A percentile compares a stretch with the other conserved stretches of the same genome.
Evolutionary conservation across 2,113 vertebrate genomes (phyloP).

Genomic region (Patagioenas fasciata): DNA sequence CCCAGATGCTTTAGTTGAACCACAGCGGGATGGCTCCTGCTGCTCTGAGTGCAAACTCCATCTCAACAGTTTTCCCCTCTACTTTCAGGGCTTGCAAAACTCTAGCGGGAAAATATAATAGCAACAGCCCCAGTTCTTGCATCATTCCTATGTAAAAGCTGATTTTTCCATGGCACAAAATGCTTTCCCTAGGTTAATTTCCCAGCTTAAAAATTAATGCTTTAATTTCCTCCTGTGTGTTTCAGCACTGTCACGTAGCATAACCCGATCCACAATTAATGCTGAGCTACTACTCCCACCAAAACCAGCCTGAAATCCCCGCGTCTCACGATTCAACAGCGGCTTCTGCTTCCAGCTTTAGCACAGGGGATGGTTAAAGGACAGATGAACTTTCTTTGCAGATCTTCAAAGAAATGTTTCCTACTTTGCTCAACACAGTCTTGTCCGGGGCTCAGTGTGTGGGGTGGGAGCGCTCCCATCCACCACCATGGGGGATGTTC

Average conservation of each 20-base stretch:
- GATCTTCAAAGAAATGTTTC: background rate
- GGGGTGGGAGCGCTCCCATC: background rate
- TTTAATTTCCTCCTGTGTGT: background rate
- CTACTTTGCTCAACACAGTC: background rate
- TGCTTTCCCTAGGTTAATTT: background rate
- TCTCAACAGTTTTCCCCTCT: background rate
- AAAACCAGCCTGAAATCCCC: background rate
- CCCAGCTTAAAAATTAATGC: background rate
- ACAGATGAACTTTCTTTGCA: background rate
- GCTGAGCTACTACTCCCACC: background rate
- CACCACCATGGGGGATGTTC: background rate
- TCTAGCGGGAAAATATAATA: background rate
- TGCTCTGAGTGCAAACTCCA: background rate
- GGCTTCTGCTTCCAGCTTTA: background rate
- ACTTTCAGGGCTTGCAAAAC: background rate
- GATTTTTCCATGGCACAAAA: background rate
- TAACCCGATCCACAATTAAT: background rate
- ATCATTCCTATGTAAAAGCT: background rate
- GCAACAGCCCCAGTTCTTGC: background rate
- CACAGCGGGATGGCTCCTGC: no score
- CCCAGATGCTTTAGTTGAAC: background rate
- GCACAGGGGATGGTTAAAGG: background rate
- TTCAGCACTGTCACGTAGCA: background rate
- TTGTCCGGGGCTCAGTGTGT: background rate
- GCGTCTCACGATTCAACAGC: fast-evolving